Conservation (phyloP, 2,888 invertebrate genomes). For the Plagiodera versicolora region DNA sequence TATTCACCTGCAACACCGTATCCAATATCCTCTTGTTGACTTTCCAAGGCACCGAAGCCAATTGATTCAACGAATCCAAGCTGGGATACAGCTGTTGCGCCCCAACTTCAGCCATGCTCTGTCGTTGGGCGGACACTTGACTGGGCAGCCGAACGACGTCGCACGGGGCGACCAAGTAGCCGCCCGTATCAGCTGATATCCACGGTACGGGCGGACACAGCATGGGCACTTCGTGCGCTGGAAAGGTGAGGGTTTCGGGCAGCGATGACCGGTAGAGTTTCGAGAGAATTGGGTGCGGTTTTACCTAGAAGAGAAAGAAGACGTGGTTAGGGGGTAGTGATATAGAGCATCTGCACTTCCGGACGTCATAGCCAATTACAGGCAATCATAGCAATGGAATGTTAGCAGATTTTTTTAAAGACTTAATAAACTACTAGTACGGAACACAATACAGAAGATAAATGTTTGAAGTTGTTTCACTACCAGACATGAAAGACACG, state of each 20-base stretch:
- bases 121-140: constrained; percentile 66
- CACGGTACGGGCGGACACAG: constrained; percentile 86
- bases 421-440: too few relatives aligned
- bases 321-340: too few relatives aligned
- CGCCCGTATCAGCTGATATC: constrained; percentile 61
- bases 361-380: too few relatives aligned
- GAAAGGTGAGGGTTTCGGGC: constrained; percentile 71
- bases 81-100: constrained; percentile 73
- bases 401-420: too few relatives aligned
- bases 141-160: constrained; percentile 65
- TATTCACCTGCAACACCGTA: constrained; percentile 57
- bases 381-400: too few relatives aligned
- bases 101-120: constrained; percentile 62
- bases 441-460: too few relatives aligned
- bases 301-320: constrained; percentile 45
- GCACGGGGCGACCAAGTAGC: constrained; percentile 59
- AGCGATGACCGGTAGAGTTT: constrained; percentile 70
- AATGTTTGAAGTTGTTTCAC: too few relatives aligned
- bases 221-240: constrained; percentile 74
- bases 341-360: too few relatives aligned
- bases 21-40: constrained; percentile 71
- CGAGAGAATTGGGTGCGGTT: constrained; percentile 80
- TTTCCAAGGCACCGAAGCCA: constrained; percentile 91
- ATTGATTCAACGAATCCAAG: constrained; percentile 88
- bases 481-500: too few relatives aligned